phyloP scores from a whole-genome alignment of 2,797 vertebrate genomes.

The Yasuhikotakia modesta region DNA sequence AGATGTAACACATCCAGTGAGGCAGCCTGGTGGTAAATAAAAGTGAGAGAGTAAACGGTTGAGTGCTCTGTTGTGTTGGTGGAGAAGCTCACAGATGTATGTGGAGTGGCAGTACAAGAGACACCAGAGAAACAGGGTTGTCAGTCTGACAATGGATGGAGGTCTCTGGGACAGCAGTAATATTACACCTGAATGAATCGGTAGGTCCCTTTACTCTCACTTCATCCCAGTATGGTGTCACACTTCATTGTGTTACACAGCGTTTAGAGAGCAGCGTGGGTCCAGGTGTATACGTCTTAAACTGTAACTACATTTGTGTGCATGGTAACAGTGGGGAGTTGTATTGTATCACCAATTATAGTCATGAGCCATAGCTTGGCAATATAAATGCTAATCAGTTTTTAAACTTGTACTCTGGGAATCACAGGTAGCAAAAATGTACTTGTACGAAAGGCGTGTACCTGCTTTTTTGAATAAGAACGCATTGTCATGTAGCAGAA shows the following conservation, averaged over 20 bases:
- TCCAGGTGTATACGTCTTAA: not conserved
- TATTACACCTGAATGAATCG: conserved; percentile 65
- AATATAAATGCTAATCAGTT: conserved; percentile 79
- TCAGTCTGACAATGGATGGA: conserved; percentile 71
- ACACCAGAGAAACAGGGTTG: conserved; percentile 73
- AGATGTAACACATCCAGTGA: conserved; percentile 41
- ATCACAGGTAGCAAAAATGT: conserved; percentile 64
- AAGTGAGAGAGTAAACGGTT: conserved; percentile 59
- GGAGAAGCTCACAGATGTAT: conserved; percentile 66
- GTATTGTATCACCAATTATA: conserved; percentile 67
- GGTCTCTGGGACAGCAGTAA: conserved; percentile 70
- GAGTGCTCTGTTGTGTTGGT: conserved; percentile 49
- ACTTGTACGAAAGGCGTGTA: conserved; percentile 16
- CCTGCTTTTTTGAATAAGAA: conserved; percentile 1
- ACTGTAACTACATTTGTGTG: not conserved
- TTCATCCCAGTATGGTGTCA: conserved; percentile 22
- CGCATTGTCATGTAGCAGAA: not conserved
- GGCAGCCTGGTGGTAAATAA: conserved; percentile 52
- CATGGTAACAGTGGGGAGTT: not conserved
- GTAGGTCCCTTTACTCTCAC: conserved; percentile 40
- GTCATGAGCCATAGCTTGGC: conserved; percentile 66
- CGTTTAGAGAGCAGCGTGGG: not conserved
- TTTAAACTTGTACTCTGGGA: conserved; percentile 70
- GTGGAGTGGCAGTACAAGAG: conserved; percentile 63
- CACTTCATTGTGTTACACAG: conserved; percentile 16